A percentile compares a stretch with the other conserved stretches of the same genome.
phyloP scores from a whole-genome alignment of 2,113 vertebrate species.

The Spilogale gracilis region DNA sequence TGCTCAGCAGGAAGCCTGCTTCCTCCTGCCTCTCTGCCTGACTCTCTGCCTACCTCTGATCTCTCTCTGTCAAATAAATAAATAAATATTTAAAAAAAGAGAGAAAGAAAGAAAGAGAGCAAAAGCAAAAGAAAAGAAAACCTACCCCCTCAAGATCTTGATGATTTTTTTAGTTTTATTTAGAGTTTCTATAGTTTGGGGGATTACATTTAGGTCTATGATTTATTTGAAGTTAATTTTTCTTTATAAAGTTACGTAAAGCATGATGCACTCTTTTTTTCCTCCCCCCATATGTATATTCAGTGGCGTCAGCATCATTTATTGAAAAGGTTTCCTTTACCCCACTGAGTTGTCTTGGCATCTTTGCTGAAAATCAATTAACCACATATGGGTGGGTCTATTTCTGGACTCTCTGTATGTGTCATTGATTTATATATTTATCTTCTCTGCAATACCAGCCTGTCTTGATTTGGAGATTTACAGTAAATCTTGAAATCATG shows the following conservation, averaged over 20 bases:
- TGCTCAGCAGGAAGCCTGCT: no score
- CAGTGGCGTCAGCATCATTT: neutral
- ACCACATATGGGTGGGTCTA: neutral
- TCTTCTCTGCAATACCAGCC: neutral
- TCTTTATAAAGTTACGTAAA: neutral
- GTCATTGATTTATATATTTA: neutral
- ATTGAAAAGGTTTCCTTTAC: neutral
- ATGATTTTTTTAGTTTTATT: neutral
- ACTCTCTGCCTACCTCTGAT: no score
- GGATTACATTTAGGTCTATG: neutral
- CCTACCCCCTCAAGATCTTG: neutral
- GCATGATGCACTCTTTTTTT: neutral
- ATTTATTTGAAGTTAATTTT: neutral
- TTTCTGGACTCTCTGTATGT: neutral
- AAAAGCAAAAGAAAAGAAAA: neutral
- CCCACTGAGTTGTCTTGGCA: neutral
- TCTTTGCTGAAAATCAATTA: neutral
- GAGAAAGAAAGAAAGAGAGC: no score
- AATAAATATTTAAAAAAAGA: no score
- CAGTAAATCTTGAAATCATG: neutral
- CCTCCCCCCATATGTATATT: neutral
- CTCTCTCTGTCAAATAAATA: no score
- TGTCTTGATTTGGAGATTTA: neutral
- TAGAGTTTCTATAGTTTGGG: neutral
- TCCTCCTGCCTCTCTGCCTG: no score